Evolutionary conservation across 2,888 invertebrate genomes (phyloP), one percentile per base, ranked within the genome.

Genomic region (Aleiodes alternator): DNA sequence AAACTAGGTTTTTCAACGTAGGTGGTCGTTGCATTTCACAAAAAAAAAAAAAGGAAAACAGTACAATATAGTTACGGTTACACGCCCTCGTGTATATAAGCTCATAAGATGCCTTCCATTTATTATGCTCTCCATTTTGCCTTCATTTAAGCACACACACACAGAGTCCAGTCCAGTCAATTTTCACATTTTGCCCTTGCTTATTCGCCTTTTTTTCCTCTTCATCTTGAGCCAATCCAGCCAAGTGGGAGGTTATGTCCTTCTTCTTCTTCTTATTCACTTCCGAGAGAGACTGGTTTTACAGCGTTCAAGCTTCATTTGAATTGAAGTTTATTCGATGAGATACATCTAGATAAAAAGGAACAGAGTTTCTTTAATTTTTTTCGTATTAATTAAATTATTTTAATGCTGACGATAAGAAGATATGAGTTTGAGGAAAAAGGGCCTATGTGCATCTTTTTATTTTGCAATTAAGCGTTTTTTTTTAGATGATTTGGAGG

Each of bases 221-320:
- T 23, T 23, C 51, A 51, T 51, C 51, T 14, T 6, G 23, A 14
- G 14, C 51, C 51, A 51, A 51, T 51, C n/a, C n/a, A 51, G 11
- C 51, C 51, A 51, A 51, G 51, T 51, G 51, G 51, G 51, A 51
- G 51, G 51, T 51, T 12, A 14, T 34, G 34, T 34, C 34, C 34
- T 34, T 34, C 4, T 34, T 34, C 4, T 34, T 34, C 23, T 23
- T 51, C 51, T 12, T 51, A 51, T 51, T n/a, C 51, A 51, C 51
- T 51, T 51, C 51, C 12, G 51, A 51, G 51, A 34, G 51, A 51
- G 51, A 34, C 51, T 51, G 51, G 51, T 51, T 51, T 51, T 8
- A 51, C 51, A 8, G 23, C 23, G 23, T 23, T 23, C 23, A 2
- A 23, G 23, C 23, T 23, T 51, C 51, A 51, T 51, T 51, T 51